Evolutionary conservation across 2,113 vertebrate genomes (phyloP), one percentile per base, ranked within the genome.

Genomic region (Mastomys coucha): DNA sequence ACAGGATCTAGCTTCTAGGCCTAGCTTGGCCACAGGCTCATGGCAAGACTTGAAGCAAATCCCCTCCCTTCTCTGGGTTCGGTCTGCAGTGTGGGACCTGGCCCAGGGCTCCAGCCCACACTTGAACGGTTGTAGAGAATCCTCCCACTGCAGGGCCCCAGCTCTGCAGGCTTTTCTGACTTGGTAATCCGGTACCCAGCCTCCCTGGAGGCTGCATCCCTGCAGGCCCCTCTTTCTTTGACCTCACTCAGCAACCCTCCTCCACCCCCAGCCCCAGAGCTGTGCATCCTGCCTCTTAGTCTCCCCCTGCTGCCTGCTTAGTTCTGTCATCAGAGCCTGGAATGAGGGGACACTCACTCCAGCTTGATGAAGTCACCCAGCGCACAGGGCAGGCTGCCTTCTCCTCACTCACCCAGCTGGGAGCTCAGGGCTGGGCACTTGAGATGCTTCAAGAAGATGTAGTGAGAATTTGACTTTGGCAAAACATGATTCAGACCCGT

Each of bases 1-100:
- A 45, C 75, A 63, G 80, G 93, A 70, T 87, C 96, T 76, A 75
- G 45, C 84, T 82, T 89, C 87, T 89, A 90, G 95, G 96, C 88
- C 91, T 84, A 65, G 93, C 51, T 69, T 96, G 93, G 95, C 96
- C 84, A 81, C 63, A 94, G 31, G 22, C 77, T 88, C 0, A n/a
- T 2, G 33, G 78, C 1, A 80, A 92, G 96, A 85, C 87, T 91
- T 97, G 95, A 95, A 94, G 58, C 2, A 2, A 9, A 42, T 72
- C 49, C 87, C 70, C 65, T 14, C 16, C 58, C 84, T 81, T 5
- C 58, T 96, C 92, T 39, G 78, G 42, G 67, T 42, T 75, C 24
- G 2, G 91, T 89, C 60, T 84, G 91, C 65, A 3, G 63, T 73
- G 67, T 73, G 53, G 11, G 72, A 56, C 12, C 92, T 81, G 88